Base-by-base conservation (phyloP, 2,113 vertebrate genomes). In the Hippopotamus amphibius region DNA sequence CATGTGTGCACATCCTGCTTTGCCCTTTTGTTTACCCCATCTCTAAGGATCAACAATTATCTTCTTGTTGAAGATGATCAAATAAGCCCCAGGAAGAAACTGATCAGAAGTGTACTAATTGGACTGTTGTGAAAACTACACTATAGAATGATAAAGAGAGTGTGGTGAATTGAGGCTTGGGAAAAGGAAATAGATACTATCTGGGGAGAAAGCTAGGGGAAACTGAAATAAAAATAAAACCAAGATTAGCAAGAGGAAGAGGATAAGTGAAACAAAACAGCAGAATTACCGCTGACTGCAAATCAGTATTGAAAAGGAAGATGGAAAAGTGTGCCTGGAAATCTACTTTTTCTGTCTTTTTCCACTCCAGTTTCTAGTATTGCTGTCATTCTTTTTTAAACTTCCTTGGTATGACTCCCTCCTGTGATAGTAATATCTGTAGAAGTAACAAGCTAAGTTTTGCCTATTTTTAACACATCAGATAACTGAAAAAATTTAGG, bases 161-260 rank as follows among this genome's bases (percentile, higher is more conserved):
- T 82, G 15, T 15, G 19, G 12, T 84, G 46, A 92, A 81, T 89
- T 85, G 95, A 43, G 33, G 43, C 84, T 97, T 88, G 33, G 69
- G 16, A 11, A 92, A 90, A 95, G 53, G 83, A 85, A 97, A 90
- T 74, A 93, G 61, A 74, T 84, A 76, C 22, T 84, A 92, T 96
- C 33, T 66, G 7, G n/a, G 22, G 76, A 92, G 57, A 90, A 97
- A 96, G 8, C 57, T 84, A 72, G 15, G n/a, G 59, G 7, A 93
- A 96, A 85, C 24, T 77, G 69, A 96, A 83, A 93, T 16, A 85
- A 76, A 96, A 95, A 84, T 76, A 79, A 97, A 96, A 63, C 65
- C 26, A 95, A 82, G 48, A 77, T 94, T 87, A 92, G 19, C 7
- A 5, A 86, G 15, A 81, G 16, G n/a, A 92, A 50, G 57, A 43